Evolutionary conservation across 2,797 vertebrate genomes (phyloP).

Genomic region (Sardinella longiceps): DNA sequence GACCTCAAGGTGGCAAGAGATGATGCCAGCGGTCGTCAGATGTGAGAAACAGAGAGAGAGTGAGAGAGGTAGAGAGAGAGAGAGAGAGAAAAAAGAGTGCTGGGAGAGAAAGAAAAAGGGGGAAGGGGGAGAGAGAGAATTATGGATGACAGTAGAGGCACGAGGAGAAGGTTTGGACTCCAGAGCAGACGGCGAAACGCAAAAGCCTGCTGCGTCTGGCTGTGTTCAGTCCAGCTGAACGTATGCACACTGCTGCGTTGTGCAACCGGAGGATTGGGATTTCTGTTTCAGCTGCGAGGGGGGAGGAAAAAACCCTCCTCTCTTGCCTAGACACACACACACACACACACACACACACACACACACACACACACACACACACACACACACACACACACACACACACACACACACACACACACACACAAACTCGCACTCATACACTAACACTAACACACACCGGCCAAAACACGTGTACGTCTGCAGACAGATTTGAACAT

Average conservation of each 20-base stretch:
- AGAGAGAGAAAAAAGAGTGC: neutral
- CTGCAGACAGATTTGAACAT: neutral
- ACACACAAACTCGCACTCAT: neutral
- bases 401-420: slow-evolving; percentile 1
- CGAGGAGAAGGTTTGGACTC: neutral
- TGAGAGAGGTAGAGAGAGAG: neutral
- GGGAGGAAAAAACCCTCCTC: neutral
- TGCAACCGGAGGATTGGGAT: slow-evolving; percentile 1
- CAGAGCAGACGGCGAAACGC: neutral
- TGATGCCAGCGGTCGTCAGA: slow-evolving; percentile 30
- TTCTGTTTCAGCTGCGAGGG: neutral
- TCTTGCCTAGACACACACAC: neutral
- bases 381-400: neutral
- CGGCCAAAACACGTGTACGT: neutral
- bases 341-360: slow-evolving; percentile 2
- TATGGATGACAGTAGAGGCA: neutral
- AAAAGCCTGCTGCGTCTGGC: neutral
- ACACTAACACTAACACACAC: neutral
- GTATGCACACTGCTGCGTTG: neutral
- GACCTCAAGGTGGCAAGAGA: neutral
- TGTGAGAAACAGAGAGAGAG: slow-evolving; percentile 2
- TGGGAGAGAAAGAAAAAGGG: neutral
- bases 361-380: neutral
- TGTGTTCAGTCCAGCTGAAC: slow-evolving; percentile 6
- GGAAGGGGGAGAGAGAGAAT: neutral